These are phyloP conservation scores for Butorides virescens DNA, from an alignment of 2,113 vertebrate species.

Conservation along the genomic window DNA sequence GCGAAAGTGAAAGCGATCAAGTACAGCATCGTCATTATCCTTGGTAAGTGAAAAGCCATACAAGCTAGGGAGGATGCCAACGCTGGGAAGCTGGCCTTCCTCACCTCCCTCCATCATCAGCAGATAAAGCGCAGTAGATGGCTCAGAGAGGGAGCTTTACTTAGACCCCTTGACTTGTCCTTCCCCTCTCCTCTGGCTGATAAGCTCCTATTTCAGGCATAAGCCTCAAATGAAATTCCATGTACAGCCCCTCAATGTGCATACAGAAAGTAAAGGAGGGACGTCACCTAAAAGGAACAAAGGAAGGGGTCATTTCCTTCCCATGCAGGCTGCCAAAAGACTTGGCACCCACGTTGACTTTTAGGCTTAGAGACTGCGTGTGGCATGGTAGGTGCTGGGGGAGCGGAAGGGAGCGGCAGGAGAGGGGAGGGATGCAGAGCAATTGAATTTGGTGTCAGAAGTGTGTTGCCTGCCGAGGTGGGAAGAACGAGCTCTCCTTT, in stretches of 20 bases:
- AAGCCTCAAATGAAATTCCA: not conserved
- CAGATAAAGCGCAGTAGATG: not conserved
- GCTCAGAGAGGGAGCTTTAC: not conserved
- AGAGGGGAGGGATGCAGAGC: not conserved
- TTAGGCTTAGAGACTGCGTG: not conserved
- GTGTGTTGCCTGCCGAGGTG: not conserved
- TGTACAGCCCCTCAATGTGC: rapidly evolving
- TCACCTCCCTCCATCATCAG: not conserved
- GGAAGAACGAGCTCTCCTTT: not conserved
- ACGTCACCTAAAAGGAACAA: not conserved
- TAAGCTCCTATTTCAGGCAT: not conserved
- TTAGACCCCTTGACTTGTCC: not conserved
- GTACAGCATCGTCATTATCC: slow-evolving; percentile 75
- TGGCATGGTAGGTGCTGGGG: not conserved
- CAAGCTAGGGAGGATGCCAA: not conserved
- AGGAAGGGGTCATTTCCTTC: not conserved
- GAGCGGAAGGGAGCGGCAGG: not conserved
- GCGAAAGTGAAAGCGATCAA: slow-evolving; percentile 79
- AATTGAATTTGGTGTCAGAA: not conserved
- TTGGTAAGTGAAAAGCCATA: slow-evolving; percentile 66
- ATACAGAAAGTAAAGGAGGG: not conserved
- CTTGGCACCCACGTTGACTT: not conserved
- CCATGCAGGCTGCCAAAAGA: not conserved
- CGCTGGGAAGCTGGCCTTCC: not conserved
- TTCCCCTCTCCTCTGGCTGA: not conserved